Conservation (phyloP, 37 sponge, comb jelly and placozoan species). For the Agelas oroides region DNA sequence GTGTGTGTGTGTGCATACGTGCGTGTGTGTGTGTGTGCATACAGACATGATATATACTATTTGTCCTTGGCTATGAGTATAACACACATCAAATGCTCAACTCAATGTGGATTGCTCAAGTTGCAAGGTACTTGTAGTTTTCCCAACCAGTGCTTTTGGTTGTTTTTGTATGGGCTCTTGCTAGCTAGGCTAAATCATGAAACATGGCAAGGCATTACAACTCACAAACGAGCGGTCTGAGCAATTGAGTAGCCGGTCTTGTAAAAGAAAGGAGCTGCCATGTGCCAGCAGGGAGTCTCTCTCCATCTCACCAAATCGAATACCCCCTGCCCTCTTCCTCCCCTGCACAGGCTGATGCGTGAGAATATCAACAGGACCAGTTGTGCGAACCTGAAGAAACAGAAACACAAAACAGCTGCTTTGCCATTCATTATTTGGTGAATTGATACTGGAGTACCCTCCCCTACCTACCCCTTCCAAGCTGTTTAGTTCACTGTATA, state of each 20-base stretch:
- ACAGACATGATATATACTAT: neutral
- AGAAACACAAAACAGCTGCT: neutral
- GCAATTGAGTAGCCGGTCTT: conserved; percentile 96
- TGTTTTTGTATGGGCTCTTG: neutral
- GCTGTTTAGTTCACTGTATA: too few species aligned
- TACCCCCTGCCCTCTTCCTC: conserved; percentile 83
- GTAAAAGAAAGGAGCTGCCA: conserved; percentile 92
- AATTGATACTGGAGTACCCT: too few species aligned
- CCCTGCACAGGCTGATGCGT: conserved; percentile 97
- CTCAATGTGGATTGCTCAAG: too few species aligned
- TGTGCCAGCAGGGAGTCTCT: conserved; percentile 93
- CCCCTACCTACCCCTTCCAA: too few species aligned
- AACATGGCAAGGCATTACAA: neutral
- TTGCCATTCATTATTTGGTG: too few species aligned
- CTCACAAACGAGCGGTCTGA: conserved; percentile 88
- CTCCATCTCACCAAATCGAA: conserved; percentile 96
- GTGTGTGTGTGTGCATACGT: neutral
- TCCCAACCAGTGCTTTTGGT: too few species aligned
- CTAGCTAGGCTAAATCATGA: neutral
- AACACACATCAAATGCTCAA: too few species aligned
- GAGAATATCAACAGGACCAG: conserved; percentile 95
- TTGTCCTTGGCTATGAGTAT: too few species aligned
- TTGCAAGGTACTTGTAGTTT: too few species aligned
- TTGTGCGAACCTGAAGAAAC: conserved; percentile 84
- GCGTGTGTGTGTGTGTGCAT: neutral